phyloP scores from a whole-genome alignment of 2,888 invertebrate species.

The Malthinus seriepunctatus region DNA sequence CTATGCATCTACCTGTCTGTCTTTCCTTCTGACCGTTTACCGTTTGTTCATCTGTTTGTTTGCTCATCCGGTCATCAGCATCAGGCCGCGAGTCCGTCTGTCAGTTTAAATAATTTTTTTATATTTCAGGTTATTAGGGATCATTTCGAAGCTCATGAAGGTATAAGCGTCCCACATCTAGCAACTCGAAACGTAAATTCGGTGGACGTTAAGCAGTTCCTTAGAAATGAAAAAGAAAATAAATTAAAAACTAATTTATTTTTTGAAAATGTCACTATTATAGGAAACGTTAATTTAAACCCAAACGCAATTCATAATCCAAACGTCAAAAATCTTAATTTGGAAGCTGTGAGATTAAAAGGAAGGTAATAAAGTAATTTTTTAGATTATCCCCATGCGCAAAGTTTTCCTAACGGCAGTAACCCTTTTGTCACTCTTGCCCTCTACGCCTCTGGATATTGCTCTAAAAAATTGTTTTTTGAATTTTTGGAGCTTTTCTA shows the following conservation, averaged over 20 bases:
- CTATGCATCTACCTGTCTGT: too few relatives aligned
- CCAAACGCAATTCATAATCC: constrained; percentile 38
- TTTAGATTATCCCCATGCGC: too few relatives aligned
- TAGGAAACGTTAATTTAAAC: constrained; percentile 43
- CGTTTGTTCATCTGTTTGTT: not conserved
- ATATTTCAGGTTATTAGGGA: constrained; percentile 42
- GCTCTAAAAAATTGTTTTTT: too few relatives aligned
- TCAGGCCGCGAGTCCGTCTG: not conserved
- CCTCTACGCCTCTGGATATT: too few relatives aligned
- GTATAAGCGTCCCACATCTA: constrained; percentile 44
- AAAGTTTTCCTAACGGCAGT: too few relatives aligned
- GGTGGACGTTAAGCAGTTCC: constrained; percentile 39
- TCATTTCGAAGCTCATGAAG: constrained; percentile 40
- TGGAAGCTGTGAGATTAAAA: constrained; percentile 41
- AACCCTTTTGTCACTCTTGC: too few relatives aligned
- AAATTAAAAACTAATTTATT: constrained; percentile 37
- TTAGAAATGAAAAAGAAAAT: constrained; percentile 41
- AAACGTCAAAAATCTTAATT: constrained; percentile 41
- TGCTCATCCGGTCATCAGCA: too few relatives aligned
- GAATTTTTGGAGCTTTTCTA: too few relatives aligned
- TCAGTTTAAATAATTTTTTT: constrained; percentile 2
- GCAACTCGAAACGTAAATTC: constrained; percentile 42
- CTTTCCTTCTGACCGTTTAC: not conserved
- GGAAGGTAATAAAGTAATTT: constrained; percentile 40
- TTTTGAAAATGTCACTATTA: constrained; percentile 46